These are phyloP conservation scores for Tachina grossa DNA, from an alignment of 2,888 invertebrate genomes.

Conservation along the genomic window DNA sequence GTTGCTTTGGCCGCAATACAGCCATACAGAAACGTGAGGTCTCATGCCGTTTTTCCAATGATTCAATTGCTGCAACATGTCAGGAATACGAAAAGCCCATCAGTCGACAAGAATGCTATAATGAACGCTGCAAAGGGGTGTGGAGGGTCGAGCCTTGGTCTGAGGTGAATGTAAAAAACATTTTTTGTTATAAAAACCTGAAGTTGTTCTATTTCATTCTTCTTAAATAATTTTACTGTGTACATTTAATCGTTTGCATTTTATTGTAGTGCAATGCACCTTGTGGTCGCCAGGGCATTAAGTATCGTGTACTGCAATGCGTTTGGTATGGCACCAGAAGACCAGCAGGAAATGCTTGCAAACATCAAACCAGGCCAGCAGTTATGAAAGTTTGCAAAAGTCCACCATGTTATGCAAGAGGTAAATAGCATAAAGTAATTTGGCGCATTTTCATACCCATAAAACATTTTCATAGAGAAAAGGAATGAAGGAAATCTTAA, in stretches of 20 bases:
- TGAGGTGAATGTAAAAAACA: slow-evolving; percentile 85
- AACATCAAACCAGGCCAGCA: slow-evolving; percentile 88
- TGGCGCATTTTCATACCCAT: not conserved
- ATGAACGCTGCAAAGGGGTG: slow-evolving; percentile 91
- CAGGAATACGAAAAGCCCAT: slow-evolving; percentile 89
- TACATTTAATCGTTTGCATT: not conserved
- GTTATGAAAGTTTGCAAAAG: slow-evolving; percentile 91
- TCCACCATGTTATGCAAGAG: slow-evolving; percentile 85
- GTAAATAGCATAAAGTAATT: slow-evolving; percentile 81
- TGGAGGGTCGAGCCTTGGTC: slow-evolving; percentile 98
- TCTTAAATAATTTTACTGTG: slow-evolving; percentile 3
- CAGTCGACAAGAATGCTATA: slow-evolving; percentile 91
- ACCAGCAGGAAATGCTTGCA: slow-evolving; percentile 94
- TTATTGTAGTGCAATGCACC: slow-evolving; percentile 90
- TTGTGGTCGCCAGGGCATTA: slow-evolving; percentile 92
- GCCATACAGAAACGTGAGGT: slow-evolving; percentile 89
- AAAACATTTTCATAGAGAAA: not conserved
- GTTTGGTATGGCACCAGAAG: slow-evolving; percentile 94
- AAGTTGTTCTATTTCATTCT: slow-evolving; percentile 48
- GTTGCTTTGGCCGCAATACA: slow-evolving; percentile 90
- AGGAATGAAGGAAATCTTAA: not conserved
- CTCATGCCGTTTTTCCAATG: slow-evolving; percentile 83
- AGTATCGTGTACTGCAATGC: slow-evolving; percentile 94
- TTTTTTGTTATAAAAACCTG: not conserved
- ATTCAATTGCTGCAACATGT: slow-evolving; percentile 83